Evolutionary conservation across 2,113 vertebrate genomes (phyloP), one percentile per base, ranked within the genome.

Genomic region (Epinephelus fuscoguttatus): DNA sequence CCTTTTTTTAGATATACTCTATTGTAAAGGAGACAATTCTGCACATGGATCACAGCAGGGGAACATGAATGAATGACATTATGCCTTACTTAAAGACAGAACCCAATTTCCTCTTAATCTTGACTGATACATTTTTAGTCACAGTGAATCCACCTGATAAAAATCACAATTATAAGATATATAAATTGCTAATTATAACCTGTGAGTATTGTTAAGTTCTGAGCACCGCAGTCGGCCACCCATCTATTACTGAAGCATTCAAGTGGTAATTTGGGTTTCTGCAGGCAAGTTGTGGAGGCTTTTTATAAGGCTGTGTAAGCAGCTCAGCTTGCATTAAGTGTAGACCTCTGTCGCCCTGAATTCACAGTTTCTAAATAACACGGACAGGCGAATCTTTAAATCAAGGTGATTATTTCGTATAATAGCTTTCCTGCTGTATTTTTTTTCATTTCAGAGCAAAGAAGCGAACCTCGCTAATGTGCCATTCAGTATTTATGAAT

Each of bases 71-170:
- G 27, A 73, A 69, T 33, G 4, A 63, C 17, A 19, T 57, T 66
- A 52, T 0, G 18, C 33, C 27, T 72, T 60, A 6, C 56, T 67
- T 62, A 53, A 82, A 70, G 47, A 27, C 0, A 23, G n/a, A 82
- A 59, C n/a, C 64, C 25, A 75, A 57, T 80, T 82, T 73, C 59
- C 55, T 78, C 57, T 75, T 78, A 59, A 81, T 84, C 71, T 30
- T 11, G 8, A n/a, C 61, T 57, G 62, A 23, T 75, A 21, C 23
- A 11, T 59, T 66, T 52, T 66, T 27, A 1, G 7, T 37, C 19
- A 52, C n/a, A 2, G 9, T 63, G 23, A 78, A 78, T 69, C 17
- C 33, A 49, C 4, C 76, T 64, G 76, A 89, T 78, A 82, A 75
- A 79, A 83, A 88, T 68, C 71, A n/a, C 30, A 78, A 71, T 78